phyloP scores from a whole-genome alignment of 2,797 vertebrate genomes.

The Carduelis carduelis region DNA sequence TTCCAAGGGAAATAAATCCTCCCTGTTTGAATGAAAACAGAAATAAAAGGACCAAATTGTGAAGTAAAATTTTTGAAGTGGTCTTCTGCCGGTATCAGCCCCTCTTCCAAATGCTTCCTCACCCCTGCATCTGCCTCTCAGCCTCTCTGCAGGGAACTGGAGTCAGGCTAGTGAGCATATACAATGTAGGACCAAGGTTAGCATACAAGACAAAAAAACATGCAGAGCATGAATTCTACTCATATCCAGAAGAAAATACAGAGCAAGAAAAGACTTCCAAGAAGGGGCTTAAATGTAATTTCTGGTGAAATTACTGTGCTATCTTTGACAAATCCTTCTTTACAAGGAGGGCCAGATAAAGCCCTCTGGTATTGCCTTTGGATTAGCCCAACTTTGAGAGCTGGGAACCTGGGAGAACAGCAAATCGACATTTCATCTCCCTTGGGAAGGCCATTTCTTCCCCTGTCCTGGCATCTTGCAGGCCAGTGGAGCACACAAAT shows the following conservation, averaged over 20 bases:
- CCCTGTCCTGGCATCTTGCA: not conserved
- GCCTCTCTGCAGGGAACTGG: not conserved
- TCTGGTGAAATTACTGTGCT: not conserved
- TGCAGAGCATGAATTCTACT: not conserved
- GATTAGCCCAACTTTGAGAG: not conserved
- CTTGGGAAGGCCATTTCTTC: not conserved
- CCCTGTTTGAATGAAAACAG: not conserved
- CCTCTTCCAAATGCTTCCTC: not conserved
- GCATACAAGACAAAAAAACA: not conserved
- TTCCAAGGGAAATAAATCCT: not conserved
- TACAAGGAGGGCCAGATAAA: not conserved
- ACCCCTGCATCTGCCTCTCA: not conserved
- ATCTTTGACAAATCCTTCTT: constrained; percentile 28
- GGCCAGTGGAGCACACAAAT: not conserved
- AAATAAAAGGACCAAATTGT: not conserved
- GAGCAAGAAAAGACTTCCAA: not conserved
- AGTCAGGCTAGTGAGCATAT: not conserved
- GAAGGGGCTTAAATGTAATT: not conserved
- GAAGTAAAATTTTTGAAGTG: not conserved
- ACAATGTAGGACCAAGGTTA: not conserved
- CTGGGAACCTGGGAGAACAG: not conserved
- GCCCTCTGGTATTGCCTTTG: not conserved
- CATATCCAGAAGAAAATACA: not conserved
- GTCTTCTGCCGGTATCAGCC: not conserved
- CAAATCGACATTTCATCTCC: not conserved